phyloP scores from a whole-genome alignment of 2,888 invertebrate species.

The Hemithea aestivaria region DNA sequence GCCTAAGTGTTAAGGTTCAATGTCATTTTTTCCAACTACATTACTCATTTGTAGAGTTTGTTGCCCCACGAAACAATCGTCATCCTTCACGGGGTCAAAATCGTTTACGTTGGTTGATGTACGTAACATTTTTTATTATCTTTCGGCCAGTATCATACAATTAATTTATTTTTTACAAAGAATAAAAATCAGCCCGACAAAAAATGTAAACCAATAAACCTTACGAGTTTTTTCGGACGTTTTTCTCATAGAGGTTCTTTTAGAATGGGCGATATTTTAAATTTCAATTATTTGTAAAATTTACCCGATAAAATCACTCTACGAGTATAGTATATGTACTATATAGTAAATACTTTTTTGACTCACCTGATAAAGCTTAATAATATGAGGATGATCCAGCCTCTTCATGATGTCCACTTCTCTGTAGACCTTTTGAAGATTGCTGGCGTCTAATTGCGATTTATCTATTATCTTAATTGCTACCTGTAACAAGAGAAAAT shows the following conservation, averaged over 20 bases:
- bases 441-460: slow-evolving; percentile 92
- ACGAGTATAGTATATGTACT: no score
- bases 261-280: no score
- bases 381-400: slow-evolving; percentile 98
- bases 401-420: slow-evolving; percentile 99
- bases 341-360: no score
- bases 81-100: slow-evolving; percentile 12
- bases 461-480: slow-evolving; percentile 98
- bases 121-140: background rate
- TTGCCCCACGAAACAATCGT: slow-evolving; percentile 9
- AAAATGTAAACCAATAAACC: no score
- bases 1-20: slow-evolving; percentile 7
- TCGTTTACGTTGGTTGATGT: slow-evolving; percentile 1
- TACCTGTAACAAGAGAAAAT: slow-evolving; percentile 83
- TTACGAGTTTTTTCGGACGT: no score
- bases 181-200: no score
- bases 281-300: no score
- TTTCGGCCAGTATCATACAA: no score
- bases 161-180: no score
- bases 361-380: slow-evolving; percentile 95
- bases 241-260: no score
- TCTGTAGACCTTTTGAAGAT: slow-evolving; percentile 95
- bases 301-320: no score
- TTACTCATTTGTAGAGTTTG: slow-evolving; percentile 12
- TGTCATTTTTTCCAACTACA: slow-evolving; percentile 9